Evolutionary conservation across 2,797 vertebrate species (phyloP).

Genomic region (Euthynnus affinis): DNA sequence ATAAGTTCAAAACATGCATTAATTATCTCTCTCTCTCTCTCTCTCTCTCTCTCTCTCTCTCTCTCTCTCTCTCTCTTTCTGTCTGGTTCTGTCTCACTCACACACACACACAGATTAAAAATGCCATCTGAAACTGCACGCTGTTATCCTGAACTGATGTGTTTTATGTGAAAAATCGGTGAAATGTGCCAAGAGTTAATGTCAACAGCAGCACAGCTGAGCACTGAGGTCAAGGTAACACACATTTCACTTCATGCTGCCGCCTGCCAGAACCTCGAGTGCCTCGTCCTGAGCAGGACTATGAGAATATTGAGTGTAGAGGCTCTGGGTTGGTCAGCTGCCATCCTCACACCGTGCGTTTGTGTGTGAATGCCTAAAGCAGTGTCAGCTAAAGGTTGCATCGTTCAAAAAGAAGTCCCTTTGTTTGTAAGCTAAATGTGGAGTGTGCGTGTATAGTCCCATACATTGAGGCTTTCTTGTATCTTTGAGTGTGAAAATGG

Average conservation of each 20-base stretch:
- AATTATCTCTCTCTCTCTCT: not conserved
- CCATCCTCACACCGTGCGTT: conserved; percentile 45
- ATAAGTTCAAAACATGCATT: not conserved
- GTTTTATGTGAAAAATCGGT: conserved; percentile 52
- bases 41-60: too few species aligned
- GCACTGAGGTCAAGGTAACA: conserved; percentile 54
- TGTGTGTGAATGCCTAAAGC: conserved; percentile 24
- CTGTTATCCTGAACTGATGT: conserved; percentile 27
- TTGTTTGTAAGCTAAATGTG: conserved; percentile 46
- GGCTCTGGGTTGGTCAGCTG: conserved; percentile 46
- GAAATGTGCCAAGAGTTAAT: conserved; percentile 62
- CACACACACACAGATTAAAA: conserved; percentile 23
- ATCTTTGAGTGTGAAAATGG: conserved; percentile 41
- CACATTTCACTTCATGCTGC: conserved; percentile 42
- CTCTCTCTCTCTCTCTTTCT: too few species aligned
- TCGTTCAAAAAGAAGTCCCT: conserved; percentile 41
- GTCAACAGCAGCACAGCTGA: conserved; percentile 57
- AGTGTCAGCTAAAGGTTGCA: conserved; percentile 54
- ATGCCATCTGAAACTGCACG: conserved; percentile 40
- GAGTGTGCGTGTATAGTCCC: conserved; percentile 18
- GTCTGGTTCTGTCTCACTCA: too few species aligned
- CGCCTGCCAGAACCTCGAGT: conserved; percentile 46
- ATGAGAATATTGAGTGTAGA: conserved; percentile 35
- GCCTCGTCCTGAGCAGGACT: conserved; percentile 27
- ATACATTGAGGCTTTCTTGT: conserved; percentile 15